These are phyloP conservation scores for Phenganax stokvisi DNA, from an alignment of 92 coral and sea anemone genomes.

Conservation along the genomic window DNA sequence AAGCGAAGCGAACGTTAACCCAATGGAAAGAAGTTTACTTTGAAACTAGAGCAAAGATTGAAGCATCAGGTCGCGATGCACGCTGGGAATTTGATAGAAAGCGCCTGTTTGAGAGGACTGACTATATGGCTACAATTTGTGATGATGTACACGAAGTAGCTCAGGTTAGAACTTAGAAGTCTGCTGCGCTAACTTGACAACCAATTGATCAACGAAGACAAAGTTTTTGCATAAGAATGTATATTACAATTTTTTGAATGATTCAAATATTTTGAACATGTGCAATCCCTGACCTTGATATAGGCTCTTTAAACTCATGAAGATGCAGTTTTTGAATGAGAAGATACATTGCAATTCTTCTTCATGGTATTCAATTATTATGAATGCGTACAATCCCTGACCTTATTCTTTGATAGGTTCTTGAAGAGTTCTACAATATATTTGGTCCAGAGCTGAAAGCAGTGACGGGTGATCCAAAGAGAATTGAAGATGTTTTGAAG, in stretches of 20 bases:
- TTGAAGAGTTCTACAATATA: constrained; percentile 97
- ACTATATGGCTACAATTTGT: constrained; percentile 96
- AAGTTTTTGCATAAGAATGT: too few relatives aligned
- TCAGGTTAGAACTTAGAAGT: constrained; percentile 50
- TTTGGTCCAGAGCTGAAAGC: constrained; percentile 99
- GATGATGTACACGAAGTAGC: constrained; percentile 94
- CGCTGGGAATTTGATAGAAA: constrained; percentile 99
- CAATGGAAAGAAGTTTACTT: constrained; percentile 96
- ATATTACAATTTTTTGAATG: too few relatives aligned
- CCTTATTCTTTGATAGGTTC: constrained; percentile 1
- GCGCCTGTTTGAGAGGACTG: constrained; percentile 91
- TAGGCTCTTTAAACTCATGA: not conserved
- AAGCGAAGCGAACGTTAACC: constrained; percentile 72
- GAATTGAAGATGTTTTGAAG: constrained; percentile 93
- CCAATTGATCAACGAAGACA: too few relatives aligned
- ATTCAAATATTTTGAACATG: too few relatives aligned
- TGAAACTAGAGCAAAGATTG: constrained; percentile 96
- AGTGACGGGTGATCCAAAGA: constrained; percentile 97
- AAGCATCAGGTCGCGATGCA: constrained; percentile 98
- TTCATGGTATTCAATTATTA: not conserved
- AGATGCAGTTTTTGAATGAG: not conserved
- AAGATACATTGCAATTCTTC: not conserved
- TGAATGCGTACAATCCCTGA: not conserved
- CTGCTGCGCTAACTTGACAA: not conserved
- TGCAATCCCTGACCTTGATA: not conserved